A percentile compares a stretch with the other conserved stretches of the same genome.
Conservation (phyloP, 2,113 vertebrate genomes). For the Rhinoderma darwinii region DNA sequence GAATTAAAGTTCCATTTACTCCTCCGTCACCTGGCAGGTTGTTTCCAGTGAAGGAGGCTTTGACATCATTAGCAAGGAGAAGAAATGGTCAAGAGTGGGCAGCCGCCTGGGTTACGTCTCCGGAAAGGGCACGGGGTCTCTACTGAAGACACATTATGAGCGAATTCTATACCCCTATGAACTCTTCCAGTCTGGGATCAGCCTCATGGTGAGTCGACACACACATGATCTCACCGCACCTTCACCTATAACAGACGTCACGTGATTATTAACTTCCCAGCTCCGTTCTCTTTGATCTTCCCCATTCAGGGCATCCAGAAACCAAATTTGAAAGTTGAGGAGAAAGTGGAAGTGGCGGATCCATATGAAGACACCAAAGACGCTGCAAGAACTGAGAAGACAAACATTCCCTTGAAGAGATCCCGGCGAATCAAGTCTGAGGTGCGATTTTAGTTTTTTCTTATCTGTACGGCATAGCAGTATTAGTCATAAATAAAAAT, state of each 20-base stretch:
- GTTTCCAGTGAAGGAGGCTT: constrained; percentile 95
- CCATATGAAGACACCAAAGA: constrained; percentile 72
- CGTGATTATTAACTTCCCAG: too few species aligned
- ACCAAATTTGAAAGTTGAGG: constrained; percentile 76
- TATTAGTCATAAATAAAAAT: too few species aligned
- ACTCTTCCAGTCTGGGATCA: constrained; percentile 95
- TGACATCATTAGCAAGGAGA: constrained; percentile 92
- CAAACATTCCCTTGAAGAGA: constrained; percentile 76
- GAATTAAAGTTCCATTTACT: too few species aligned
- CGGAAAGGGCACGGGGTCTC: constrained; percentile 87
- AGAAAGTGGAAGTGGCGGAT: constrained; percentile 76
- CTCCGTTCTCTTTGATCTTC: too few species aligned
- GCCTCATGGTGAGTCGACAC: constrained; percentile 84
- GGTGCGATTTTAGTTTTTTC: constrained; percentile 65
- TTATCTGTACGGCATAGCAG: too few species aligned
- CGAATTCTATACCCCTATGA: constrained; percentile 96
- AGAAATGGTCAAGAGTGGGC: constrained; percentile 93
- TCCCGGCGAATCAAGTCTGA: constrained; percentile 79
- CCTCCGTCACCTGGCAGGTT: constrained; percentile 71
- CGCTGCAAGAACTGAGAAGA: constrained; percentile 73
- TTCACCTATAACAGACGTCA: neutral
- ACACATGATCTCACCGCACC: neutral
- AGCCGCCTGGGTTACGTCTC: constrained; percentile 90
- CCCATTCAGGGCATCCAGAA: constrained; percentile 80
- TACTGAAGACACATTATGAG: constrained; percentile 93